Evolutionary conservation across 2,888 invertebrate species (phyloP).

Genomic region (Thereva unica): DNA sequence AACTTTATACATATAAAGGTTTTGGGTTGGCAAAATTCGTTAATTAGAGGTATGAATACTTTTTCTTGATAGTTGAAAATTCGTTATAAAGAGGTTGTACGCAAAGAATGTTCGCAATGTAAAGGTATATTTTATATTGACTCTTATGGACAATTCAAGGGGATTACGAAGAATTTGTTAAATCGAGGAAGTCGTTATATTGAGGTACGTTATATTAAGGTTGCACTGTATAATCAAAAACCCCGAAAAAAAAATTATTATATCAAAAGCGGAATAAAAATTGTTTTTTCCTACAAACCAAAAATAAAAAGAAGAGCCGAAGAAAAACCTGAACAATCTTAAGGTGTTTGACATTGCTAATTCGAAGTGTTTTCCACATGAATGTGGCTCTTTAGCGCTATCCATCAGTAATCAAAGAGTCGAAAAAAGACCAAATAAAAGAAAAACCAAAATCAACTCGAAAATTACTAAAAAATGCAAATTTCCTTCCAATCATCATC

Average conservation of each 20-base stretch:
- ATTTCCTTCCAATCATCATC: constrained; percentile 37
- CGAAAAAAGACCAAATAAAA: background rate
- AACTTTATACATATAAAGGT: too few species aligned
- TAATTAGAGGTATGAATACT: too few species aligned
- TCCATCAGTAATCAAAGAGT: constrained; percentile 28
- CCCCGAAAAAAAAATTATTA: constrained; percentile 12
- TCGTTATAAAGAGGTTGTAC: too few species aligned
- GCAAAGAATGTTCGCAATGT: too few species aligned
- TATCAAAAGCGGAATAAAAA: constrained; percentile 20
- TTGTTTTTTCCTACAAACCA: background rate
- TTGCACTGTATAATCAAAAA: constrained; percentile 18
- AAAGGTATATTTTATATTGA: too few species aligned
- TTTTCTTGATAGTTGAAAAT: too few species aligned
- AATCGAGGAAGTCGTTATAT: too few species aligned
- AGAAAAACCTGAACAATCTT: constrained; percentile 24
- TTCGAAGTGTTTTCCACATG: constrained; percentile 36
- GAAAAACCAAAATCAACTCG: constrained; percentile 2
- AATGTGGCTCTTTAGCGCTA: constrained; percentile 23
- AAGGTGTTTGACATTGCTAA: constrained; percentile 39
- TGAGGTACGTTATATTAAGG: too few species aligned
- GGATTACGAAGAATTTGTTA: too few species aligned
- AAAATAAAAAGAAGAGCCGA: constrained; percentile 1
- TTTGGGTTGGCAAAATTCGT: too few species aligned
- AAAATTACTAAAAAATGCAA: constrained; percentile 34
- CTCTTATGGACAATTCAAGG: too few species aligned